Evolutionary conservation across 2,113 vertebrate genomes (phyloP).

Genomic region (Alces alces): DNA sequence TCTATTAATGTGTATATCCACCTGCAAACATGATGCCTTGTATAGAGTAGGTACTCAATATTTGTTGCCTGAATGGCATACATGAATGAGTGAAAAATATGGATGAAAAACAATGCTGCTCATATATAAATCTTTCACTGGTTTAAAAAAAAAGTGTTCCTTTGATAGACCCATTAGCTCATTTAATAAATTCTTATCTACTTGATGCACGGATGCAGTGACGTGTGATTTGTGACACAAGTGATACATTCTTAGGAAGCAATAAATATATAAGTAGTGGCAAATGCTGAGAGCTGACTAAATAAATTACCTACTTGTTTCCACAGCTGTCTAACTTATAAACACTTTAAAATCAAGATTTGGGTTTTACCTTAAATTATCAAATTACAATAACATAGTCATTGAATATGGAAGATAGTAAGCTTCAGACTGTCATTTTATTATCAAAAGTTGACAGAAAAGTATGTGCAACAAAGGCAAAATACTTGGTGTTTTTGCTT

Average conservation of each 20-base stretch:
- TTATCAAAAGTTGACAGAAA: neutral
- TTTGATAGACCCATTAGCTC: constrained; percentile 28
- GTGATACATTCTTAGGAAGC: constrained; percentile 21
- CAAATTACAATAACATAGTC: neutral
- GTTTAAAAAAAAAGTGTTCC: neutral
- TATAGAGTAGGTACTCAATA: neutral
- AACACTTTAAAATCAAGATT: neutral
- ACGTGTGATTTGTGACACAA: constrained; percentile 10
- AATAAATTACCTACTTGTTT: constrained; percentile 40
- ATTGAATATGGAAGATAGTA: neutral
- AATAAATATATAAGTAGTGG: neutral
- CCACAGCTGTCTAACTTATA: constrained; percentile 16
- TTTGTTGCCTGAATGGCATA: neutral
- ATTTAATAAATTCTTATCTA: constrained; percentile 5
- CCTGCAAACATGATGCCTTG: neutral
- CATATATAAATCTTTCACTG: neutral
- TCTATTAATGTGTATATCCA: neutral
- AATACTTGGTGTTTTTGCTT: neutral
- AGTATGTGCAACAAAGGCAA: neutral
- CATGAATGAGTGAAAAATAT: neutral
- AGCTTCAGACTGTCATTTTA: neutral
- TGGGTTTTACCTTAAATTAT: neutral
- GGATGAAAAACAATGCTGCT: neutral
- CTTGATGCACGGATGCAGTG: neutral
- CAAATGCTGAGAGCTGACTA: neutral